phyloP scores from a whole-genome alignment of 2,797 vertebrate genomes.

The Danio tinwini region DNA sequence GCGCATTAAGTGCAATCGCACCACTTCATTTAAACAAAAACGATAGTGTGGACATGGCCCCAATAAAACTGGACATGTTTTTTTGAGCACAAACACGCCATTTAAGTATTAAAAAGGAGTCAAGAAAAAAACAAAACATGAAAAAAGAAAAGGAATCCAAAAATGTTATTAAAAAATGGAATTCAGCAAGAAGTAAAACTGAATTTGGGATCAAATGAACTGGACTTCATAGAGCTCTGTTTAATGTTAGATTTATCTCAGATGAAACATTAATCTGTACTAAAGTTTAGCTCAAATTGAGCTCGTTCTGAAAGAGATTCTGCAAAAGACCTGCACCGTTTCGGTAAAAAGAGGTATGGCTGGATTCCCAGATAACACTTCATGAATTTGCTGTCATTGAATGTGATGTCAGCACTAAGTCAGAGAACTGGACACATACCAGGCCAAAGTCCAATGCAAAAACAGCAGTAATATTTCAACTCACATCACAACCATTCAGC shows the following conservation, averaged over 20 bases:
- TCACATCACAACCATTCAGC: conserved; percentile 35
- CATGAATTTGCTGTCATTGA: conserved; percentile 32
- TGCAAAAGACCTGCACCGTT: neutral
- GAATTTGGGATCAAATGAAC: too few species aligned
- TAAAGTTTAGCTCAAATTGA: neutral
- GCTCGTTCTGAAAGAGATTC: neutral
- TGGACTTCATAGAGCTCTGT: too few species aligned
- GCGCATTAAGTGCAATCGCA: too few species aligned
- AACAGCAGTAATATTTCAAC: conserved; percentile 37
- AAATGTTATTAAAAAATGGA: too few species aligned
- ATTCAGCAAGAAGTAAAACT: too few species aligned
- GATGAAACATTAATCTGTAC: neutral
- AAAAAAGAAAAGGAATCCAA: too few species aligned
- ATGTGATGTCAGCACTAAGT: conserved; percentile 38
- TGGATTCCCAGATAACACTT: conserved; percentile 8
- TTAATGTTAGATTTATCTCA: neutral
- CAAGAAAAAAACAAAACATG: too few species aligned
- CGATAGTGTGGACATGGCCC: too few species aligned
- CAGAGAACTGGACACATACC: conserved; percentile 21
- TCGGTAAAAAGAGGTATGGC: conserved; percentile 4
- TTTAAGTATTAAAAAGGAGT: too few species aligned
- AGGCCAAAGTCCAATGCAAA: conserved; percentile 36
- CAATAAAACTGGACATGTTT: too few species aligned
- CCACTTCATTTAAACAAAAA: too few species aligned
- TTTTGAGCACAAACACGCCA: too few species aligned